Evolutionary conservation across 92 coral and sea anemone genomes (phyloP).

Genomic region (Epizoanthus scotinus): DNA sequence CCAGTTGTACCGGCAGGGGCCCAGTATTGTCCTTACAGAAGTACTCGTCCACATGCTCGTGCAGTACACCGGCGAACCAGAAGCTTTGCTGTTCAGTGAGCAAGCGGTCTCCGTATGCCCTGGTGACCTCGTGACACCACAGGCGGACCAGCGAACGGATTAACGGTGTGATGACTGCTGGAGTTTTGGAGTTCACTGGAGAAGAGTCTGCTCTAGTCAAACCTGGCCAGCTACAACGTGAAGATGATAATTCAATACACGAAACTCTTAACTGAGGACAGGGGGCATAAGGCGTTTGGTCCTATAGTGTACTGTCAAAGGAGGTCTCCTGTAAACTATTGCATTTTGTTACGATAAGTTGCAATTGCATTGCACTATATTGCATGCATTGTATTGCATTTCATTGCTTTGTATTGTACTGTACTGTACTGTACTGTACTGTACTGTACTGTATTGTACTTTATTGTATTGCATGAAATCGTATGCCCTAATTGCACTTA

Average conservation of each 20-base stretch:
- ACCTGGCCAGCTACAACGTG: constrained; percentile 70
- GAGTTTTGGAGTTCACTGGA: constrained; percentile 59
- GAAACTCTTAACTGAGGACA: not conserved
- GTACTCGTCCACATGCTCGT: constrained; percentile 74
- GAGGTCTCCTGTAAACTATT: too few species aligned
- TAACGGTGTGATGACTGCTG: constrained; percentile 90
- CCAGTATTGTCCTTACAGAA: constrained; percentile 77
- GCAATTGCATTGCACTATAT: too few species aligned
- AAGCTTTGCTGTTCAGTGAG: constrained; percentile 79
- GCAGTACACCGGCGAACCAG: constrained; percentile 85
- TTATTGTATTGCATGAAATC: too few species aligned
- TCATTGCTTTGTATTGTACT: too few species aligned
- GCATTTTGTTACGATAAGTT: too few species aligned
- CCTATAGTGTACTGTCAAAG: too few species aligned
- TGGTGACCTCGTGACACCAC: constrained; percentile 96
- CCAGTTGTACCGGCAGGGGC: constrained; percentile 24
- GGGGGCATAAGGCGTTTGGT: too few species aligned
- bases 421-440: too few species aligned
- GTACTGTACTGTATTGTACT: too few species aligned
- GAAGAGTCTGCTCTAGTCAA: constrained; percentile 41
- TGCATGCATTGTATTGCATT: too few species aligned
- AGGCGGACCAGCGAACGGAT: constrained; percentile 90
- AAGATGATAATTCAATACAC: not conserved
- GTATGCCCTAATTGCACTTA: too few species aligned
- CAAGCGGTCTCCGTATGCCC: constrained; percentile 87